phyloP scores from a whole-genome alignment of 2,888 invertebrate species.

The Meandrusa payeni region DNA sequence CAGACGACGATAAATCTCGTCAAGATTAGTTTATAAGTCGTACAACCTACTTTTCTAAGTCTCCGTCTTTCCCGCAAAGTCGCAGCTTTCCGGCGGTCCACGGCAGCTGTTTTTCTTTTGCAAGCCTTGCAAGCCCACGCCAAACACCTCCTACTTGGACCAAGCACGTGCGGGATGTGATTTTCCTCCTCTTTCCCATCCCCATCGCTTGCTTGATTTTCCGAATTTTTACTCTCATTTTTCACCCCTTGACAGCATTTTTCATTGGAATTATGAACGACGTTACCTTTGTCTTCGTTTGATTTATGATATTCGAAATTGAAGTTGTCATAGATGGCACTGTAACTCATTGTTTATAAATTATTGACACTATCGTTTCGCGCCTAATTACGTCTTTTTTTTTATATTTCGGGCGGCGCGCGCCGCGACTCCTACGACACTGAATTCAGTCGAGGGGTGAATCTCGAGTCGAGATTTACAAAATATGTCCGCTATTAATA shows the following conservation, averaged over 20 bases:
- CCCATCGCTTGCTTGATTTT: conserved; percentile 35
- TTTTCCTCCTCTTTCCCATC: conserved; percentile 44
- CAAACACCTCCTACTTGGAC: conserved; percentile 88
- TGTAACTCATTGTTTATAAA: conserved; percentile 53
- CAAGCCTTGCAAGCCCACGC: conserved; percentile 99
- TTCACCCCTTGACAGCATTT: conserved; percentile 55
- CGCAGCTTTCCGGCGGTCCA: conserved; percentile 98
- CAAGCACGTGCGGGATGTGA: conserved; percentile 74
- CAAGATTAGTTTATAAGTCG: conserved; percentile 14
- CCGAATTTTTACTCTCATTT: conserved; percentile 48
- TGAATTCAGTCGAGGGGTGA: conserved; percentile 66
- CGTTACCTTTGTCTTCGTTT: conserved; percentile 33
- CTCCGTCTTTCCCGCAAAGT: conserved; percentile 96
- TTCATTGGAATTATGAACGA: conserved; percentile 31
- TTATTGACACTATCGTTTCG: conserved; percentile 28
- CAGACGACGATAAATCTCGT: conserved; percentile 14
- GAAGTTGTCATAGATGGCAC: conserved; percentile 49
- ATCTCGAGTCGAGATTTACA: conserved; percentile 63
- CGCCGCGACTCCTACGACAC: conserved; percentile 60
- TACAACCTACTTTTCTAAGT: conserved; percentile 89
- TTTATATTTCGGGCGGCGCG: conserved; percentile 54
- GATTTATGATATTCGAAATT: conserved; percentile 47
- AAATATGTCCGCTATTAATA: conserved; percentile 75
- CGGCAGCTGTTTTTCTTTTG: conserved; percentile 96
- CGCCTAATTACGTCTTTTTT: conserved; percentile 47